Base-by-base conservation (phyloP, 2,113 vertebrate species). In the Nesogale talazaci region DNA sequence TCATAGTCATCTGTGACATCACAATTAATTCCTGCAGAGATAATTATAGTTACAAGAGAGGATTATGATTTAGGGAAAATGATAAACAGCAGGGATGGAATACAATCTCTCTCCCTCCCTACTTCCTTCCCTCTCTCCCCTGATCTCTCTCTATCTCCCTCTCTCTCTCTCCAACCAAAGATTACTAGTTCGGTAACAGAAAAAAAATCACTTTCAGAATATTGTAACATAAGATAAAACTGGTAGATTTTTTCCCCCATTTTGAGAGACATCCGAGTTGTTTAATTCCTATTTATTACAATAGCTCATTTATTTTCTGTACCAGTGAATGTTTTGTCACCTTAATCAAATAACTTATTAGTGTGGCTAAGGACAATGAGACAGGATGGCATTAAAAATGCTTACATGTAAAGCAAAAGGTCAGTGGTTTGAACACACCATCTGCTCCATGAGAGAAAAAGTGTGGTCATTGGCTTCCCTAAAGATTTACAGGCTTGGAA, bases 21-120 rank as follows among this genome's bases (percentile, higher is more conserved):
- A 98, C 93, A 97, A 96, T 98, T 98, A 97, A 96, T 96, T 98
- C 97, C 97, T 95, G 93, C 83, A 86, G 97, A 97, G 97, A 91
- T 97, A 95, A 98, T 97, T 98, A 98, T 87, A 96, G 89, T 91
- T 85, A 93, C 77, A 95, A 94, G 93, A 95, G 96, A 97, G 78
- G 95, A 97, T 97, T 98, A 97, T 97, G 94, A 97, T 97, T 98
- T 96, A 87, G 97, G 96, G 94, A 97, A 96, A 97, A 94, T 92
- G 89, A 97, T 90, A 97, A 98, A 87, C 95, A 97, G 97, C 94
- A 94, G 97, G 97, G 94, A 88, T 79, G 94, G 82, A 97, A 95
- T 93, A 95, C 92, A 78, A 25, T 31, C 46, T 52, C 46, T 52
- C 46, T 52, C 46, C 14, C 46, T 52, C 46, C 46, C 46, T 52